Percentiles rank a stretch among this genome's conserved stretches.
Evolutionary conservation across 2,113 vertebrate species (phyloP).

Genomic region (Ochotona princeps): DNA sequence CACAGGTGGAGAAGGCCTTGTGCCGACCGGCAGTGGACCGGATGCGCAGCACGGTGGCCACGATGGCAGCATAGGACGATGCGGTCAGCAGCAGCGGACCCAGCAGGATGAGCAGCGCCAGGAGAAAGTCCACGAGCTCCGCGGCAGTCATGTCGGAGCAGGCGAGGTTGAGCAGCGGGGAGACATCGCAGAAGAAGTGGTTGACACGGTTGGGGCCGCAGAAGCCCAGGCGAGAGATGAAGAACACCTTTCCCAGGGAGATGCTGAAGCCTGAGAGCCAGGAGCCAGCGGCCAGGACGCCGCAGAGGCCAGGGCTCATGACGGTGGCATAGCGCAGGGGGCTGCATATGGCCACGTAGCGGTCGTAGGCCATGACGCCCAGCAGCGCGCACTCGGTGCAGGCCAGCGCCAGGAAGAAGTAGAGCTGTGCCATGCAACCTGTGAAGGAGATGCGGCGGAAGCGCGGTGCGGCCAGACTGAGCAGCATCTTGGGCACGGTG

Average conservation of each 20-base stretch:
- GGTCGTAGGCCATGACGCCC: constrained; percentile 78
- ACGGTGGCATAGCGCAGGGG: constrained; percentile 69
- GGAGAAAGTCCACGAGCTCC: constrained; percentile 74
- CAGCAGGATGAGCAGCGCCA: constrained; percentile 72
- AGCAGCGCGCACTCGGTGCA: constrained; percentile 72
- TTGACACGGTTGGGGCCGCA: constrained; percentile 75
- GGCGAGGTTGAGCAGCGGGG: constrained; percentile 73
- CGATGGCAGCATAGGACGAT: constrained; percentile 70
- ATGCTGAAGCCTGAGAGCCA: constrained; percentile 72
- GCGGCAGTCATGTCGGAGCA: constrained; percentile 66
- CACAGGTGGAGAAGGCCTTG: constrained; percentile 79
- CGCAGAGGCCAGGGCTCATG: constrained; percentile 72
- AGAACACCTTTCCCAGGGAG: constrained; percentile 77
- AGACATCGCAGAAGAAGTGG: constrained; percentile 81
- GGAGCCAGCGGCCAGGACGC: constrained; percentile 65
- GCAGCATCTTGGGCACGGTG: constrained; percentile 77
- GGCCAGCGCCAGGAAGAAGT: constrained; percentile 75
- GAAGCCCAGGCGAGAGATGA: constrained; percentile 73
- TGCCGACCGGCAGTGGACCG: constrained; percentile 34
- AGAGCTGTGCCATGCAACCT: constrained; percentile 72
- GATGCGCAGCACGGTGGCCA: constrained; percentile 57
- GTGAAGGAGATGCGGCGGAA: constrained; percentile 59
- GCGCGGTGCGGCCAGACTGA: constrained; percentile 45
- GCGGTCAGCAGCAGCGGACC: constrained; percentile 69
- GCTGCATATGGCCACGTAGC: constrained; percentile 75